Percentiles rank a stretch among this genome's conserved stretches.
Conservation (phyloP, 2,113 vertebrate genomes). For the Xiphorhynchus elegans region DNA sequence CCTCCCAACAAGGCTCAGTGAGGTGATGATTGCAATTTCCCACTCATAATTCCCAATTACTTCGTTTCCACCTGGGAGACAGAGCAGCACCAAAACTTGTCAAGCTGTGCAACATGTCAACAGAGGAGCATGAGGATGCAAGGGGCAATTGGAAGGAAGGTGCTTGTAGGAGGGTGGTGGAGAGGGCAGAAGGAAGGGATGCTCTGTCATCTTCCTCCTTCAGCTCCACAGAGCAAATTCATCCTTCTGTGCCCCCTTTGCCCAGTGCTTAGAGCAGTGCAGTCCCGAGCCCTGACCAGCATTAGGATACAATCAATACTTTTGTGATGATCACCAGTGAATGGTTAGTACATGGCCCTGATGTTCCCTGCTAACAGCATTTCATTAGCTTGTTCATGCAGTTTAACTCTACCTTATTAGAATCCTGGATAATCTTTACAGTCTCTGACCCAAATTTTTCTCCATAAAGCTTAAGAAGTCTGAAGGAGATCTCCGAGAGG, state of each 20-base stretch:
- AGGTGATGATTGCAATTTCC: background rate
- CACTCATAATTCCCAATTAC: background rate
- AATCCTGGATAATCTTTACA: conserved; percentile 95
- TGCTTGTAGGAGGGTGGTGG: background rate
- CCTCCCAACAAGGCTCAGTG: background rate
- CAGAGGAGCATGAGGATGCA: background rate
- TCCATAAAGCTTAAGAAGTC: conserved; percentile 90
- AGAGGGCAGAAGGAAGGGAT: background rate
- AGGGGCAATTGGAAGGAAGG: background rate
- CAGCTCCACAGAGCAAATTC: background rate
- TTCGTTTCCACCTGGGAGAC: background rate
- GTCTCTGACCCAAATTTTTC: conserved; percentile 95
- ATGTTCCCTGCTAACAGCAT: background rate
- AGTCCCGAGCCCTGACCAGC: background rate
- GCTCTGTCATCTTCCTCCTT: background rate
- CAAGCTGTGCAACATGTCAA: background rate
- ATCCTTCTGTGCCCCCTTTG: background rate
- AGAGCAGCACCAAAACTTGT: background rate
- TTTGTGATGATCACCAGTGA: background rate
- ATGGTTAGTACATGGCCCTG: background rate
- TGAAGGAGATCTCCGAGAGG: conserved; percentile 93
- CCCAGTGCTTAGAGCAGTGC: background rate
- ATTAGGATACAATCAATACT: background rate
- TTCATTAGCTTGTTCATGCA: background rate
- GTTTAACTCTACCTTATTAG: conserved; percentile 85